A percentile compares a stretch with the other conserved stretches of the same genome.
Conservation (phyloP, 2,113 vertebrate species). For the Craseonycteris thonglongyai region DNA sequence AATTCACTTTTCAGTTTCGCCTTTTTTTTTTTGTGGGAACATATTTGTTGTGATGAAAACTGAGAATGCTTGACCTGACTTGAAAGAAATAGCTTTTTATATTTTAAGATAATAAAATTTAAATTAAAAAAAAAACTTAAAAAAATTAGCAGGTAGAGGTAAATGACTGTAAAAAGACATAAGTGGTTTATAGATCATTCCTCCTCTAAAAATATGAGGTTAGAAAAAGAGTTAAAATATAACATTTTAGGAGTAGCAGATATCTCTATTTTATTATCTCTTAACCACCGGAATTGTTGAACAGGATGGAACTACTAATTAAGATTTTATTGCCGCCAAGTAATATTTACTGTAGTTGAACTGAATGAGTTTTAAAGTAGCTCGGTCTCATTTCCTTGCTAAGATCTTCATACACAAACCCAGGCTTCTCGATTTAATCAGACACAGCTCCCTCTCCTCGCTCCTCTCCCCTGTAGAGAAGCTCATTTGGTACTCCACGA, state of each 20-base stretch:
- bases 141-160: slow-evolving; percentile 54
- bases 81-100: slow-evolving; percentile 45
- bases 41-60: slow-evolving; percentile 57
- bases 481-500: slow-evolving; percentile 49
- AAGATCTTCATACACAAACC: slow-evolving; percentile 44
- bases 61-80: background rate
- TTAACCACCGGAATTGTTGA: slow-evolving; percentile 50
- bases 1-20: background rate
- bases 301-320: slow-evolving; percentile 68
- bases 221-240: background rate
- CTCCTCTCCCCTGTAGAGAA: slow-evolving; percentile 7
- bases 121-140: slow-evolving; percentile 67
- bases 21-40: slow-evolving; percentile 3
- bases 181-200: background rate
- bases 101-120: slow-evolving; percentile 62
- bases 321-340: slow-evolving; percentile 56
- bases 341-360: slow-evolving; percentile 62
- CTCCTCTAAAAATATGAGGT: slow-evolving; percentile 54
- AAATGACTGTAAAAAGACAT: slow-evolving; percentile 59
- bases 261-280: slow-evolving; percentile 3
- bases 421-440: slow-evolving; percentile 64
- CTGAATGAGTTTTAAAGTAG: slow-evolving; percentile 38
- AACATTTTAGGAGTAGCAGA: slow-evolving; percentile 14
- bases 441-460: background rate
- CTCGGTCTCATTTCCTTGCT: slow-evolving; percentile 55